phyloP scores from a whole-genome alignment of 2,113 vertebrate species.

The Brevimyrus niger region DNA sequence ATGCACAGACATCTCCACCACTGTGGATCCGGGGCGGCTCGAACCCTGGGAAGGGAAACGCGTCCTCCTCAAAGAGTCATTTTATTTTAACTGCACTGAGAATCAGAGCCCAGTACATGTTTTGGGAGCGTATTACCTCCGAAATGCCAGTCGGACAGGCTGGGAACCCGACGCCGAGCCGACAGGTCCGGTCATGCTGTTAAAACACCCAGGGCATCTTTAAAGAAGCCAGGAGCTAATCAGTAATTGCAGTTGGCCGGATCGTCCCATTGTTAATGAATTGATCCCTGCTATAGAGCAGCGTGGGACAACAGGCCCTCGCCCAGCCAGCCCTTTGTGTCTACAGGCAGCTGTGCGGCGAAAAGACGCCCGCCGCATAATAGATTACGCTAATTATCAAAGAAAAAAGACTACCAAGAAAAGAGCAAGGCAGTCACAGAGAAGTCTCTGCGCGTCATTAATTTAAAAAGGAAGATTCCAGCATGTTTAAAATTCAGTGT shows the following conservation, averaged over 20 bases:
- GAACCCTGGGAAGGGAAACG: neutral
- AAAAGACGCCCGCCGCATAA: neutral
- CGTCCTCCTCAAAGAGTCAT: neutral
- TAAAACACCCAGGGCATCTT: neutral
- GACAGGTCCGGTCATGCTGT: neutral
- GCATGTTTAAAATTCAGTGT: neutral
- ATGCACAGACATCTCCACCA: neutral
- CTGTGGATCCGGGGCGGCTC: neutral
- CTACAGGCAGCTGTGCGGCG: neutral
- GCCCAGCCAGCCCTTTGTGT: neutral
- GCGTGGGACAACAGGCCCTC: neutral
- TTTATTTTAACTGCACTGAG: neutral
- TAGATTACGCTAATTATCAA: constrained; percentile 4
- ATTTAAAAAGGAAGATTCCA: neutral
- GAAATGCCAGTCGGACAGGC: neutral
- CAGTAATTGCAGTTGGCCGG: neutral
- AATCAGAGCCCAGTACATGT: neutral
- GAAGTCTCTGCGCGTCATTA: neutral
- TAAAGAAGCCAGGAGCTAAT: neutral
- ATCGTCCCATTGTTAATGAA: constrained; percentile 1
- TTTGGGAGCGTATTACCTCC: neutral
- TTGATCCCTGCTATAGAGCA: neutral
- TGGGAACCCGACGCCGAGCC: neutral
- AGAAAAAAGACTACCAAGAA: neutral
- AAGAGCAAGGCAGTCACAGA: neutral